Evolutionary conservation across 2,888 invertebrate species (phyloP), one percentile per base, ranked within the genome.

Genomic region (Craniophora ligustri): DNA sequence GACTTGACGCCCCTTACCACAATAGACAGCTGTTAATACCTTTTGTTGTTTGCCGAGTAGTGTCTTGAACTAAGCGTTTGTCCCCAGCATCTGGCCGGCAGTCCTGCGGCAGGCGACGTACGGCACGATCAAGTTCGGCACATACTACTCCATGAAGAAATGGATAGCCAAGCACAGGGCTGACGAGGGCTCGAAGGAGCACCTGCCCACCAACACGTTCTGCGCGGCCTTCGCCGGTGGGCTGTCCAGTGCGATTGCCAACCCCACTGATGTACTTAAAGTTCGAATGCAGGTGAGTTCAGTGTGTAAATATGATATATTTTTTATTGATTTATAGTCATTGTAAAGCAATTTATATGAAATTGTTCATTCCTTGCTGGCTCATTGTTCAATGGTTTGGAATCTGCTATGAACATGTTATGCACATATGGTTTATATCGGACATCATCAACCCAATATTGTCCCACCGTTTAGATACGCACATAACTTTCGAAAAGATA

Each of bases 111-210:
- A 99, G 89, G 97, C 98, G 21, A 98, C 98, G 30, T 99, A 99
- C 92, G 99, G 99, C 73, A 98, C 98, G 26, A 98, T 99, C 63
- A 99, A 99, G 91, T 98, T 99, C 85, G 99, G 99, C 69, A 97
- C 98, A 8, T 99, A 99, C 89, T 98, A 99, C 86, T 96, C 98
- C 1, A 89, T 98, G 71, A 98, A 98, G 89, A 94, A 95, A 79
- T 87, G 95, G 57, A 83, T 97, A 31, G 94, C 95, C 8, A 92
- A 95, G 81, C 89, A 94, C 64, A 94, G 94, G 0, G 84, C 76
- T 0, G 91, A 90, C 65, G 86, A 87, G 3, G 91, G 90, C 47
- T 85, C 95, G n/a, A 87, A 88, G 76, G 94, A 95, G 68, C 89
- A 89, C 58, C 88, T 96, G n/a, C 91, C 95, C 75, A 94, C 95